These are phyloP conservation scores for Motacilla alba DNA, from an alignment of 2,113 vertebrate species.

Conservation along the genomic window DNA sequence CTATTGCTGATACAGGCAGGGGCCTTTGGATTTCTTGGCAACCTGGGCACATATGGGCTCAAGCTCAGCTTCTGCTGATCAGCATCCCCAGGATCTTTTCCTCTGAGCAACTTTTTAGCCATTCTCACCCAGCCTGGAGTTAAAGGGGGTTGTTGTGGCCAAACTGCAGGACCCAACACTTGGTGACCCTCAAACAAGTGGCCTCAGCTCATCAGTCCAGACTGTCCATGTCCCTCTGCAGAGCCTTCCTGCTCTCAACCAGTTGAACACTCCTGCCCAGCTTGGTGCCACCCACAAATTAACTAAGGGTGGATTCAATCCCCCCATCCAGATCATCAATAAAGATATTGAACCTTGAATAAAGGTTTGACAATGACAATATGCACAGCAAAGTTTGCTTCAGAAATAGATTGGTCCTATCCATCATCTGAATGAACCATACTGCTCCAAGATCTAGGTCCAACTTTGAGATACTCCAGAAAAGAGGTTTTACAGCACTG, in stretches of 20 bases:
- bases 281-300: background rate
- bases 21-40: background rate
- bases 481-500: background rate
- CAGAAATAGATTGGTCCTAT: background rate
- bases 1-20: background rate
- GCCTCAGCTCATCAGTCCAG: accelerated
- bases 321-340: background rate
- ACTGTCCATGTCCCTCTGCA: background rate
- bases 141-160: too few species aligned
- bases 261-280: background rate
- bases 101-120: background rate
- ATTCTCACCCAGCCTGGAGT: background rate
- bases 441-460: accelerated
- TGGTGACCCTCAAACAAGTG: background rate
- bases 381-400: background rate
- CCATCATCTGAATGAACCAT: background rate
- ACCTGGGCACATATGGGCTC: background rate
- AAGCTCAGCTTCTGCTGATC: background rate
- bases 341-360: background rate
- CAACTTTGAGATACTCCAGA: background rate
- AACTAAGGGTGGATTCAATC: accelerated
- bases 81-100: background rate
- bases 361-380: background rate
- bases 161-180: background rate
- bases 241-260: background rate